phyloP scores from a whole-genome alignment of 2,113 vertebrate species.

The Cebidichthys violaceus region DNA sequence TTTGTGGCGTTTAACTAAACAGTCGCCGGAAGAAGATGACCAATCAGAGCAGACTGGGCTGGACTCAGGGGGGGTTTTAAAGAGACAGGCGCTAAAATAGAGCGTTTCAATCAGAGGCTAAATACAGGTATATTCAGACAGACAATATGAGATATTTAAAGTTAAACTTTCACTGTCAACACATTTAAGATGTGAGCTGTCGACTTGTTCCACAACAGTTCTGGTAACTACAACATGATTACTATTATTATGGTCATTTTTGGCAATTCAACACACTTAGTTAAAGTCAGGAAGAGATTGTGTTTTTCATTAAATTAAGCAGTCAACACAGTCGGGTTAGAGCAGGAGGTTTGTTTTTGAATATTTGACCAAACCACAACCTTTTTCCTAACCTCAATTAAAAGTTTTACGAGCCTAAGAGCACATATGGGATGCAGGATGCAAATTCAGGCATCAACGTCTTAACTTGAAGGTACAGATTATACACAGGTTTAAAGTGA shows the following conservation, averaged over 20 bases:
- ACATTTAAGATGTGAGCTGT: neutral
- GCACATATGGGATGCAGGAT: neutral
- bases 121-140: too few species aligned
- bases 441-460: neutral
- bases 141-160: neutral
- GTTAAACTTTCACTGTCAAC: neutral
- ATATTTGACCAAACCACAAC: constrained; percentile 16
- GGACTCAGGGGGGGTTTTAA: too few species aligned
- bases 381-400: constrained; percentile 14
- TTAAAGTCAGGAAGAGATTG: neutral
- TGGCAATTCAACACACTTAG: neutral
- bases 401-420: neutral
- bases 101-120: too few species aligned
- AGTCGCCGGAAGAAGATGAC: too few species aligned
- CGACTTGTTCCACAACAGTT: neutral
- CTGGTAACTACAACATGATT: neutral
- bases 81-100: too few species aligned
- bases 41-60: too few species aligned
- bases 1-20: too few species aligned
- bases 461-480: neutral
- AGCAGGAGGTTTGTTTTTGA: neutral
- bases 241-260: neutral
- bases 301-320: constrained; percentile 11
- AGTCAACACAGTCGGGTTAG: neutral
- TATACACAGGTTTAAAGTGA: neutral